Base-by-base conservation (phyloP, 2,888 invertebrate species). In the Glaucopsyche alexis region DNA sequence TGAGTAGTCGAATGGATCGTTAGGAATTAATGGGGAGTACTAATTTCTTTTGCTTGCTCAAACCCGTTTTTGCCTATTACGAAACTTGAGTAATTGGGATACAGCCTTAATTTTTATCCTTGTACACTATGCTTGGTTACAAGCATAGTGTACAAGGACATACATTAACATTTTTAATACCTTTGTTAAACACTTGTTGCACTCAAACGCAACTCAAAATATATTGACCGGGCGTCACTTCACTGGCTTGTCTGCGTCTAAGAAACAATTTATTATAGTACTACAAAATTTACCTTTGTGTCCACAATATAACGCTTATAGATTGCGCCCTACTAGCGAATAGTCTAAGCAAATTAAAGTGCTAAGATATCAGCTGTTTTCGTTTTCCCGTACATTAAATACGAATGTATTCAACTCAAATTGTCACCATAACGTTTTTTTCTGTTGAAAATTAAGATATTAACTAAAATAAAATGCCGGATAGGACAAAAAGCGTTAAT, bases 1-100 rank as follows among this genome's bases (percentile, higher is more conserved):
- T 49, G 47, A 60, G 60, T 60, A 60, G 29, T 60, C 60, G 60
- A 60, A 60, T 60, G 60, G 29, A 60, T 60, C 60, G 60, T 60
- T 60, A 60, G 60, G 60, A 29, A 60, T 60, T 38, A 60, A 60
- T 60, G 60, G 60, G 29, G 38, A 60, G 13, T 60, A 60, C 60
- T 60, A 60, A 60, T 60, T 38, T 13, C 60, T 60, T 60, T 60
- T 9, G 13, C 1, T 47, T 13, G 13, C 47, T 47, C 7, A 4
- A 47, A 38, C 60, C 60, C 60, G 11, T 11, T 60, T 47, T 11
- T 60, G 2, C 29, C 19, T 60, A 60, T 19, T 11, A 55, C 55
- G 19, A 7, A 29, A 13, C 29, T 19, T 19, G 4, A 8, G 9
- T 19, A 19, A 29, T 60, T 60, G 60, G 60, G 11, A 14, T 14